phyloP scores from a whole-genome alignment of 2,113 vertebrate species.

The Pterocles burchelli region DNA sequence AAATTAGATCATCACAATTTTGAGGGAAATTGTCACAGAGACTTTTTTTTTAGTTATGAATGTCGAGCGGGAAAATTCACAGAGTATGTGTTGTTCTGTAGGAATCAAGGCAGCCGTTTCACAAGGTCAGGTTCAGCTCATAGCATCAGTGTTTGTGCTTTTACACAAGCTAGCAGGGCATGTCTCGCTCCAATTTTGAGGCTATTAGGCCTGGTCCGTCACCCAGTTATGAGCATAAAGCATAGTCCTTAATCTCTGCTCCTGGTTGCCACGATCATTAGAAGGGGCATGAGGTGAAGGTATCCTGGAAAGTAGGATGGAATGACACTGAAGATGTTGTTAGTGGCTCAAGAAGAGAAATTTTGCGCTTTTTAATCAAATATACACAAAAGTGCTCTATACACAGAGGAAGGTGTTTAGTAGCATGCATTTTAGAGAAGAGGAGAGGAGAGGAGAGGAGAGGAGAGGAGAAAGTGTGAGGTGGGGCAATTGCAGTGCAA shows the following conservation, averaged over 20 bases:
- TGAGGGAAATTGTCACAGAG: neutral
- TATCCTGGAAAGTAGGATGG: neutral
- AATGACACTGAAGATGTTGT: neutral
- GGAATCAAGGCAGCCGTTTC: neutral
- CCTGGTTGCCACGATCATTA: neutral
- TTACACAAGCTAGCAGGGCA: neutral
- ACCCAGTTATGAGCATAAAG: neutral
- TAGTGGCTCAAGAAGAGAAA: neutral
- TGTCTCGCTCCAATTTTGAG: neutral
- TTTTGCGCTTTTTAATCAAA: neutral
- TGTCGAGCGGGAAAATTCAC: rapidly evolving
- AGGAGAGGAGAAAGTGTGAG: neutral
- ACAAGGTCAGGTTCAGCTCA: neutral
- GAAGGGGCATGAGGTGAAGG: neutral
- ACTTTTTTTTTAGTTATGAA: neutral
- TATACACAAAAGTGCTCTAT: neutral
- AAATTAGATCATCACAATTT: neutral
- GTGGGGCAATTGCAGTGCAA: neutral
- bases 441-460: neutral
- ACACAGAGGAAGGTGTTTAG: neutral
- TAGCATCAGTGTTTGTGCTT: neutral
- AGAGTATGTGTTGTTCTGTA: neutral
- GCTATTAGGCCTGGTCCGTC: neutral
- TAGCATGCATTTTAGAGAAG: neutral
- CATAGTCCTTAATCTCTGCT: neutral